phyloP scores from a whole-genome alignment of 2,797 vertebrate species.

The Synanceia verrucosa region DNA sequence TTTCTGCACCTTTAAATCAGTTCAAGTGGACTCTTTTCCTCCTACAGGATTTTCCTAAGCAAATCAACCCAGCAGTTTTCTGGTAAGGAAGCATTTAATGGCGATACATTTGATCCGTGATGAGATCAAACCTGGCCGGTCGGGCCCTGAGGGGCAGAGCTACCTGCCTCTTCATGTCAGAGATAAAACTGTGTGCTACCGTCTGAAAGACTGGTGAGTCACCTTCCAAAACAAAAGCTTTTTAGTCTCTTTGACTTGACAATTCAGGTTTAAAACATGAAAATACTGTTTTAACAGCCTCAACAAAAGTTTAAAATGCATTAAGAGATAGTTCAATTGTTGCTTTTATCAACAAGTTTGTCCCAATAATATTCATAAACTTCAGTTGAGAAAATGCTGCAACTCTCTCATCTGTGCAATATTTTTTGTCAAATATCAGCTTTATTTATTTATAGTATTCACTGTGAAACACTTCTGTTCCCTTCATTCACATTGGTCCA shows the following conservation, averaged over 20 bases:
- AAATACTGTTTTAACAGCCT: background rate
- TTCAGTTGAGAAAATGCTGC: too few relatives aligned
- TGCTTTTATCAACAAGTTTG: too few relatives aligned
- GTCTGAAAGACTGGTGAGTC: conserved; percentile 39
- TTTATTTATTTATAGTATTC: too few relatives aligned
- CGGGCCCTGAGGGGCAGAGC: conserved; percentile 48
- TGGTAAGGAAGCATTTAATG: conserved; percentile 68
- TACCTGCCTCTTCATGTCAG: conserved; percentile 66
- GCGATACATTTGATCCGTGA: conserved; percentile 59
- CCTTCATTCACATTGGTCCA: too few relatives aligned
- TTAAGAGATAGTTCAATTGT: background rate
- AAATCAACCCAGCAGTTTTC: conserved; percentile 60
- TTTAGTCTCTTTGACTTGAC: background rate
- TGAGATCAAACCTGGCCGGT: conserved; percentile 65
- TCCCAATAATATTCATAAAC: background rate
- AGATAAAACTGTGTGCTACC: conserved; percentile 66
- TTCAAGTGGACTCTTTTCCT: conserved; percentile 59
- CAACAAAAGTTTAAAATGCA: background rate
- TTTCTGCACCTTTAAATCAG: conserved; percentile 57
- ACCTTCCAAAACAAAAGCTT: background rate
- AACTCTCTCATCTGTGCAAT: too few relatives aligned
- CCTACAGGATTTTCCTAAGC: conserved; percentile 68
- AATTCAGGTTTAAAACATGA: background rate
- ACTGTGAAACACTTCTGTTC: too few relatives aligned
- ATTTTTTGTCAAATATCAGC: too few relatives aligned